Evolutionary conservation across 2,888 invertebrate species (phyloP), one percentile per base, ranked within the genome.

Genomic region (Amblyjoppa proteus): DNA sequence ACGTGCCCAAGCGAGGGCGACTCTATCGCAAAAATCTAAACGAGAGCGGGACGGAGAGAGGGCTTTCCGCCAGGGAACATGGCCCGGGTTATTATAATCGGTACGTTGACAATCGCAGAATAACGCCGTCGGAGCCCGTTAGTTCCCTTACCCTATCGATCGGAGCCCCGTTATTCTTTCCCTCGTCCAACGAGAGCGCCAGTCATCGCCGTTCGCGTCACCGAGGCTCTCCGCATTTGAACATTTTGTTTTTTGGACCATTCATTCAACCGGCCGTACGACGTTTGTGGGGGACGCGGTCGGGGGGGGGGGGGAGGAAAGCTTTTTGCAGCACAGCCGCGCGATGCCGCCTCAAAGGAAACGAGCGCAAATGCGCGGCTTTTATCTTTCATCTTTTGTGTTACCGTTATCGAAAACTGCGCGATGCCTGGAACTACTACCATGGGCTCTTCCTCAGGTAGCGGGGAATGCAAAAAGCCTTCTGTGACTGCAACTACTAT

Each of bases 1-100:
- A 85, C 85, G 85, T 85, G 85, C 83, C 83, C 7, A 85, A 85
- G 25, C 78, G 77, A 69, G 69, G 16, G 45, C 53, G 64, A 56
- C 79, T 76, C 85, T 85, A 83, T 85, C 85, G 83, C 20, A 82
- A 58, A 25, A 76, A 85, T 85, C 85, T 85, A 85, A 85, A 85
- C 83, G 85, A 83, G 75, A 83, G 75, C 51, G 64, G 71, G 41
- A 56, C 75, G 49, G 9, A 64, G 38, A 20, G 70, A 64, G 41
- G 45, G 73, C 45, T 74, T 69, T 64, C 20, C n/a, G n/a, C 41
- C 53, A 11, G 38, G 20, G 11, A 13, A 7, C n/a, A 49, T 25
- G 61, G 41, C 51, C 51, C 75, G 70, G 64, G 70, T 81, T 81
- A 81, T 77, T 77, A 81, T 61, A 84, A 84, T 81, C 76, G 45